Percentiles rank a stretch among this genome's conserved stretches.
Conservation (phyloP, 2,888 invertebrate species). For the Napeogenes sylphis region DNA sequence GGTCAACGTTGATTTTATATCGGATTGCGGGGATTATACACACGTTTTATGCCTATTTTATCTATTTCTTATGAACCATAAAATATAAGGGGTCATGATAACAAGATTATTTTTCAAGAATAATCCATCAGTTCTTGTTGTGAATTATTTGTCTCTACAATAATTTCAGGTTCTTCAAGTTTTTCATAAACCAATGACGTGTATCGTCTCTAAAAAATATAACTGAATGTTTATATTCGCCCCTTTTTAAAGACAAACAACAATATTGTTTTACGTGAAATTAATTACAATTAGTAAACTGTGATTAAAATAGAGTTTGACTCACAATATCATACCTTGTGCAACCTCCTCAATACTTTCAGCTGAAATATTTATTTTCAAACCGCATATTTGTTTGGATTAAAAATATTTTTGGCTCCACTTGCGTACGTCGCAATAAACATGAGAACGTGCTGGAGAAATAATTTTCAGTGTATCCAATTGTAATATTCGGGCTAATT, state of each 20-base stretch:
- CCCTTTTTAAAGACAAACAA: too few relatives aligned
- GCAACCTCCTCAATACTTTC: conserved; percentile 45
- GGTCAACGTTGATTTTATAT: conserved; percentile 76
- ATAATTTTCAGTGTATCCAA: not conserved
- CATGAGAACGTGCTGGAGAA: not conserved
- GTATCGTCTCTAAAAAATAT: too few relatives aligned
- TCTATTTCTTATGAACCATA: not conserved
- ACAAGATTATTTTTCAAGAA: too few relatives aligned
- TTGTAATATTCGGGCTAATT: not conserved
- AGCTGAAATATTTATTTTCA: conserved; percentile 73
- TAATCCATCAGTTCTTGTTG: too few relatives aligned
- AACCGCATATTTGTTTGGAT: conserved; percentile 72
- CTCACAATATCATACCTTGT: conserved; percentile 21
- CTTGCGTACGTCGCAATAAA: conserved; percentile 72
- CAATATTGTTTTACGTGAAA: too few relatives aligned
- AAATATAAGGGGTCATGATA: too few relatives aligned
- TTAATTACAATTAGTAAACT: too few relatives aligned
- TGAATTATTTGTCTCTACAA: too few relatives aligned
- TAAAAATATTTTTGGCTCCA: conserved; percentile 75
- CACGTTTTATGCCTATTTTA: conserved; percentile 13
- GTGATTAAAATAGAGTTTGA: too few relatives aligned
- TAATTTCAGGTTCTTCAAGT: too few relatives aligned
- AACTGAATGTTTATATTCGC: too few relatives aligned
- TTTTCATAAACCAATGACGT: too few relatives aligned
- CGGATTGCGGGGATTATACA: conserved; percentile 39